Conservation (phyloP, 2,113 vertebrate species). For the Oncorhynchus masou region DNA sequence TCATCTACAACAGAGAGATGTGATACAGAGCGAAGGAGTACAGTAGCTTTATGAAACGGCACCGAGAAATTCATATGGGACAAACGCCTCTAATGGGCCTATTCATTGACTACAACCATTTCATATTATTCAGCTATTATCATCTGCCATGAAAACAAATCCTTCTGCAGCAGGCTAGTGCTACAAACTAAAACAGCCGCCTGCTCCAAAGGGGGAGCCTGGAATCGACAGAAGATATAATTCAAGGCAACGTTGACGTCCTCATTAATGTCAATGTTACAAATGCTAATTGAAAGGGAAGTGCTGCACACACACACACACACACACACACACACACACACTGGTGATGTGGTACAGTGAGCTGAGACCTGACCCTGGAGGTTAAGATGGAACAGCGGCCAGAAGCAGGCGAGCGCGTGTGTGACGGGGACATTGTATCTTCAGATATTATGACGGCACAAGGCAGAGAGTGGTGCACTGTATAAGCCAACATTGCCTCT, state of each 20-base stretch:
- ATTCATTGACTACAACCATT: too few species aligned
- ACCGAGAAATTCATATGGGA: too few species aligned
- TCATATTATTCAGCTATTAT: too few species aligned
- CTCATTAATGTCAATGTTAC: conserved; percentile 3
- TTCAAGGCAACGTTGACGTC: conserved; percentile 12
- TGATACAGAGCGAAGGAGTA: too few species aligned
- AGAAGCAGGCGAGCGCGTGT: background rate
- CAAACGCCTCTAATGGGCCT: too few species aligned
- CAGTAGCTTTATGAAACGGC: too few species aligned
- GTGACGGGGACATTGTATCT: background rate
- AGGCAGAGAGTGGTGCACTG: background rate
- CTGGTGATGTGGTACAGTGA: background rate
- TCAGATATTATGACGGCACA: background rate
- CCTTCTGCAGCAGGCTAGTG: too few species aligned
- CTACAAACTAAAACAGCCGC: background rate
- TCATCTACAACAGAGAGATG: too few species aligned
- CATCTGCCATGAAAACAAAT: too few species aligned
- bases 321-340: background rate
- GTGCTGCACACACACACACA: background rate
- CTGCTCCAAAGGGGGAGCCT: background rate
- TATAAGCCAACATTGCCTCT: background rate
- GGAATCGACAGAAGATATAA: conserved; percentile 1
- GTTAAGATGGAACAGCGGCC: background rate
- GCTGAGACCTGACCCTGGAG: background rate
- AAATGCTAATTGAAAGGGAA: conserved; percentile 6